Evolutionary conservation across 2,797 vertebrate species (phyloP).

Genomic region (Schizopygopsis malacanthus): DNA sequence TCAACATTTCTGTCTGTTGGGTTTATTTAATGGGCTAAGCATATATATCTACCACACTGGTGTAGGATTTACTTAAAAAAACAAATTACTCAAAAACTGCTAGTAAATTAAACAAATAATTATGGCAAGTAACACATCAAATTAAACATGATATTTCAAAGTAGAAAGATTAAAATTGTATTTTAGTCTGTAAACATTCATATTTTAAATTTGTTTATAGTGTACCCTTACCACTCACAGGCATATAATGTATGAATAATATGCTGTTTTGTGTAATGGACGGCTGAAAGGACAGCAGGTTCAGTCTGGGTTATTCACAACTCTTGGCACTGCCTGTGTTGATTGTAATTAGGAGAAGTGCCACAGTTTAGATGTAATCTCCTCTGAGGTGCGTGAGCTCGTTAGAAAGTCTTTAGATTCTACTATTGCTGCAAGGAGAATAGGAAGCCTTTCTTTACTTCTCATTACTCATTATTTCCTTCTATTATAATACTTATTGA

Average conservation of each 20-base stretch:
- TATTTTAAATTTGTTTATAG: neutral
- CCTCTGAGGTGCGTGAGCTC: constrained; percentile 68
- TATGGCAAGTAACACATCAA: neutral
- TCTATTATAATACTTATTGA: constrained; percentile 51
- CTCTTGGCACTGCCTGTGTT: constrained; percentile 71
- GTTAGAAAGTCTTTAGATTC: constrained; percentile 79
- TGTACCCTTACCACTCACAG: neutral
- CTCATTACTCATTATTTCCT: constrained; percentile 76
- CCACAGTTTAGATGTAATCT: constrained; percentile 80
- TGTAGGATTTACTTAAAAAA: neutral
- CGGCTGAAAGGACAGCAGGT: constrained; percentile 52
- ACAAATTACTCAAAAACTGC: too few species aligned
- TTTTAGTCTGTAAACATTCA: neutral
- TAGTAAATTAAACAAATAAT: neutral
- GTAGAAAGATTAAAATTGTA: neutral
- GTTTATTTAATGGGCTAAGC: constrained; percentile 5
- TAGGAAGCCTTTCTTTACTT: constrained; percentile 76
- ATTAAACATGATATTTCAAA: neutral
- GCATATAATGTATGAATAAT: constrained; percentile 39
- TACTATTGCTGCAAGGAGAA: constrained; percentile 70
- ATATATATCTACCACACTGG: neutral
- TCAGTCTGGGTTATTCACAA: constrained; percentile 72
- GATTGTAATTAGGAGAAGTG: constrained; percentile 80
- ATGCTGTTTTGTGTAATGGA: constrained; percentile 3
- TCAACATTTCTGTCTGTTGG: neutral